Conservation (phyloP, 2,113 vertebrate species). For the Scatophagus argus region DNA sequence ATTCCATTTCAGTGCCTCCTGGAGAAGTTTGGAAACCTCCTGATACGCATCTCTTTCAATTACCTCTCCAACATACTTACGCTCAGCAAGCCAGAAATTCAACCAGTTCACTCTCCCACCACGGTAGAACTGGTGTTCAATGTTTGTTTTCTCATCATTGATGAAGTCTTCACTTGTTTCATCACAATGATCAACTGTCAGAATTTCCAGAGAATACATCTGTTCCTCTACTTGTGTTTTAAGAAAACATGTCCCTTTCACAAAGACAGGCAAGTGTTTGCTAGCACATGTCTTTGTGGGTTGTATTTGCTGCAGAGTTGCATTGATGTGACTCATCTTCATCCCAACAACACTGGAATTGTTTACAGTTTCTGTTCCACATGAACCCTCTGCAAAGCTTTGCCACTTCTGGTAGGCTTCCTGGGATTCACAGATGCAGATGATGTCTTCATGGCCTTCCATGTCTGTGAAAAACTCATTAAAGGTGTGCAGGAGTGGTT, state of each 20-base stretch:
- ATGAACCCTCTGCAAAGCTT: conserved; percentile 79
- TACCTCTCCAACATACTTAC: conserved; percentile 78
- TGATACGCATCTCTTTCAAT: conserved; percentile 85
- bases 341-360: conserved; percentile 84
- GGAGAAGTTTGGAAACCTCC: conserved; percentile 72
- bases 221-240: conserved; percentile 81
- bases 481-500: conserved; percentile 85
- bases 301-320: conserved; percentile 82
- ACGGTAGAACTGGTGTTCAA: conserved; percentile 84
- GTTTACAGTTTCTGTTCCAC: conserved; percentile 76
- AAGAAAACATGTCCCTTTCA: conserved; percentile 78
- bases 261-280: conserved; percentile 81
- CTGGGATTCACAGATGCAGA: conserved; percentile 84
- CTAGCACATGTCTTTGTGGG: conserved; percentile 51
- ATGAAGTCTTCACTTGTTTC: conserved; percentile 71
- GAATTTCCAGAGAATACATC: conserved; percentile 84
- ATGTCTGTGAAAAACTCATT: conserved; percentile 87
- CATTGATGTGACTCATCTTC: conserved; percentile 86
- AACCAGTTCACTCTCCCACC: conserved; percentile 87
- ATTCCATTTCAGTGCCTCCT: conserved; percentile 52
- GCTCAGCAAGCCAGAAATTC: conserved; percentile 88
- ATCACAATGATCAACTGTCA: conserved; percentile 84
- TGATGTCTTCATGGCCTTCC: conserved; percentile 85
- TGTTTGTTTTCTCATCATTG: conserved; percentile 72
- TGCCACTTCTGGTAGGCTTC: conserved; percentile 82